Percentiles rank a stretch among this genome's conserved stretches.
Conservation (phyloP, 2,113 vertebrate species). For the Triplophysa siluroides region DNA sequence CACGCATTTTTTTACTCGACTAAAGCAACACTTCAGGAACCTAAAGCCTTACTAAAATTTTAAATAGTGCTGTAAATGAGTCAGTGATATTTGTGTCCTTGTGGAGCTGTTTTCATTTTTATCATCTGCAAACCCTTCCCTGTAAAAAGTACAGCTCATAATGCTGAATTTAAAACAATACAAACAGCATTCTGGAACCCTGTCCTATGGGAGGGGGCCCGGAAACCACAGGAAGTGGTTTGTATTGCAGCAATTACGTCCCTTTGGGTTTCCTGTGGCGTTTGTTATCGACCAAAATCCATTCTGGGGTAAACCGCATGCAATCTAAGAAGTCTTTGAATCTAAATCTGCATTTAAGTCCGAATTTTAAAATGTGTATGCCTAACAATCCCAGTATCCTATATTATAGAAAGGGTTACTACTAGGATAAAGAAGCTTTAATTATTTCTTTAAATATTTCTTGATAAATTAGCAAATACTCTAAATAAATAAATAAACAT, state of each 20-base stretch:
- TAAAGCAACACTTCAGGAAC: background rate
- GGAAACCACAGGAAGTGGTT: conserved; percentile 70
- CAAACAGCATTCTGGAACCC: conserved; percentile 54
- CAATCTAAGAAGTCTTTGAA: background rate
- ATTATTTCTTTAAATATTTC: background rate
- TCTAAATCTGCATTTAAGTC: background rate
- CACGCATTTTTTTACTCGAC: background rate
- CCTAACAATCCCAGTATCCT: no score
- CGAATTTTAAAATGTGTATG: background rate
- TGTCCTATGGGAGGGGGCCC: conserved; percentile 73
- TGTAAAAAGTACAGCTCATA: conserved; percentile 43
- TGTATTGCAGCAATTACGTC: conserved; percentile 64
- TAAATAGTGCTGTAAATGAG: conserved; percentile 10
- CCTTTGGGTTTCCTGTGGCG: conserved; percentile 70
- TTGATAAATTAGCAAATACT: no score
- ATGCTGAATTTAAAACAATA: conserved; percentile 67
- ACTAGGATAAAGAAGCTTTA: background rate
- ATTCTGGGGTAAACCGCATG: conserved; percentile 12
- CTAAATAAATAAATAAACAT: no score
- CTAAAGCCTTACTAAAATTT: conserved; percentile 12
- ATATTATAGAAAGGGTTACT: no score
- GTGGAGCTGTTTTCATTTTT: background rate
- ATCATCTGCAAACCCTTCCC: conserved; percentile 23
- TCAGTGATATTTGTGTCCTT: conserved; percentile 16
- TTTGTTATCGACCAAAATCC: conserved; percentile 61